Evolutionary conservation across 1,140 invertebrate species (phyloP).

Genomic region (Musca domestica): DNA sequence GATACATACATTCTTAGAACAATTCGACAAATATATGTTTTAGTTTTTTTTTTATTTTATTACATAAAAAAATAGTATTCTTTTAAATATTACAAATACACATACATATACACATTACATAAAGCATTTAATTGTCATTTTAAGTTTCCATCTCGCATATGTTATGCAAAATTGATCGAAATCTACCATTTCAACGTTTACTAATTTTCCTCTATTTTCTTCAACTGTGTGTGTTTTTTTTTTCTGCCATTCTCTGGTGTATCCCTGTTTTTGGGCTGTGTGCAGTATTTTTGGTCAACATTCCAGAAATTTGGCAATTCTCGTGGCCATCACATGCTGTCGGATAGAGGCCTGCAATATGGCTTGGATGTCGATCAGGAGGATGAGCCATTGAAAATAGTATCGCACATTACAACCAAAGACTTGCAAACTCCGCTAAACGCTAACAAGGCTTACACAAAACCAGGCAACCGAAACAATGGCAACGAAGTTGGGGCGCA

Average conservation of each 20-base stretch:
- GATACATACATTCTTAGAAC: too few relatives aligned
- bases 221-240: neutral
- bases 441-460: neutral
- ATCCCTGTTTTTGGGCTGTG: constrained; percentile 24
- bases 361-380: neutral
- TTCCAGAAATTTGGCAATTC: constrained; percentile 68
- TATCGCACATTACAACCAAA: constrained; percentile 17
- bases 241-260: neutral
- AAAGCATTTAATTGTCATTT: too few relatives aligned
- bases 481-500: neutral
- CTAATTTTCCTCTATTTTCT: constrained; percentile 8
- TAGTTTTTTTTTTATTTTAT: too few relatives aligned
- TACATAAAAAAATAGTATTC: too few relatives aligned
- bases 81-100: too few relatives aligned
- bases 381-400: neutral
- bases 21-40: too few relatives aligned
- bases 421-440: constrained; percentile 2
- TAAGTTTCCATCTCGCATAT: too few relatives aligned
- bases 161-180: too few relatives aligned
- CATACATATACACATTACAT: too few relatives aligned
- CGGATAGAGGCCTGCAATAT: neutral
- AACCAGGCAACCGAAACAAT: neutral
- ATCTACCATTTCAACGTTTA: too few relatives aligned
- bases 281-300: constrained; percentile 69
- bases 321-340: constrained; percentile 57